These are phyloP conservation scores for Scopus umbretta DNA, from an alignment of 2,113 vertebrate genomes.

Conservation along the genomic window DNA sequence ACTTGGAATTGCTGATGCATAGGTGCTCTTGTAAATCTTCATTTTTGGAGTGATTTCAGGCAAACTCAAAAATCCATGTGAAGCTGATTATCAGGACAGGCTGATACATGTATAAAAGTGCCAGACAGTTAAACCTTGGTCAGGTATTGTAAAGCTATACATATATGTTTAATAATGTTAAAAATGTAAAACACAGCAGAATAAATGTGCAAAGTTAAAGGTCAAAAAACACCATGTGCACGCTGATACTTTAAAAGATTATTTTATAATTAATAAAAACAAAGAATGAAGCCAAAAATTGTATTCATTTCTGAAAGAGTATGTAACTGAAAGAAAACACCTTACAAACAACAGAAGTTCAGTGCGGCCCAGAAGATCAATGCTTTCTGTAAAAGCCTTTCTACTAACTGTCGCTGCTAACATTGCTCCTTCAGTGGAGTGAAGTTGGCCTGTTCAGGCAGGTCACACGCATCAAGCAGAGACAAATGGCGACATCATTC, in stretches of 20 bases:
- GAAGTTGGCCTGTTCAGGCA: background rate
- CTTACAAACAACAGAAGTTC: background rate
- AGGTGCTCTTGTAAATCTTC: constrained; percentile 64
- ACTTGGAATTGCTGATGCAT: constrained; percentile 26
- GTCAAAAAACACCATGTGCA: constrained; percentile 60
- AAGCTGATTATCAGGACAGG: constrained; percentile 39
- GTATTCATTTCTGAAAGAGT: constrained; percentile 65
- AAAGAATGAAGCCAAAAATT: constrained; percentile 60
- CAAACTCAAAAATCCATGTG: constrained; percentile 20
- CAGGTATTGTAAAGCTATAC: constrained; percentile 75
- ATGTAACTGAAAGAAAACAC: background rate
- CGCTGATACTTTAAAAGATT: constrained; percentile 65
- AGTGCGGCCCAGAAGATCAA: background rate
- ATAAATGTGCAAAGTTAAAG: constrained; percentile 66
- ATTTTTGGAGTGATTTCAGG: constrained; percentile 41
- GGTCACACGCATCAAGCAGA: background rate
- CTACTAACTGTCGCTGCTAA: background rate
- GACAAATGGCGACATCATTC: background rate
- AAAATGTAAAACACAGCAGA: constrained; percentile 68
- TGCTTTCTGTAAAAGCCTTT: background rate
- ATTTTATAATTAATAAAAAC: constrained; percentile 75
- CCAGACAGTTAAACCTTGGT: constrained; percentile 67
- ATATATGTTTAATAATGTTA: constrained; percentile 71
- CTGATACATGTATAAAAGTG: constrained; percentile 65
- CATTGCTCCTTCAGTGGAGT: background rate